These are phyloP conservation scores for Capitulum mitella DNA, from an alignment of 2,888 invertebrate species.

Conservation along the genomic window DNA sequence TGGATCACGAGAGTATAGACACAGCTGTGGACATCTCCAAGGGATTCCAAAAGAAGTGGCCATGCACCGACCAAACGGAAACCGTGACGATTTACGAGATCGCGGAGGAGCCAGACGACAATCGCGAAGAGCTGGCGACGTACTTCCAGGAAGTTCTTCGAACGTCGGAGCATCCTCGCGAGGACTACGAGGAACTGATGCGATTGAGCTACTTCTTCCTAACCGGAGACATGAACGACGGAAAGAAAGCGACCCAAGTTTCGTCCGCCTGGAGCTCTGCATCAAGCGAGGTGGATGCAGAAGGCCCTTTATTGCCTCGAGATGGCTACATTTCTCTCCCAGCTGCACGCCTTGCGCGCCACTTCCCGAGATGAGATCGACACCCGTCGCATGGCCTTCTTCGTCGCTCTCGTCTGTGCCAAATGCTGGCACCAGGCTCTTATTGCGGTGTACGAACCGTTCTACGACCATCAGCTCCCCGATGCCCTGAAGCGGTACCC, in stretches of 20 bases:
- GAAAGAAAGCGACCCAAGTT: not conserved
- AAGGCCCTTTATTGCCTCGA: not conserved
- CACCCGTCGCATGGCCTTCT: not conserved
- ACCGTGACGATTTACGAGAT: not conserved
- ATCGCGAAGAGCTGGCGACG: not conserved
- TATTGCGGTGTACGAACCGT: too few relatives aligned
- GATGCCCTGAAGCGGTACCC: not conserved
- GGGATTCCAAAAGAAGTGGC: not conserved
- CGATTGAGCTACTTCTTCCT: not conserved
- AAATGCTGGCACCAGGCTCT: too few relatives aligned
- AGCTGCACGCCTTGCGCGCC: not conserved
- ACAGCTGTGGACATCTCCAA: not conserved
- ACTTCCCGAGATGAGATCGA: not conserved
- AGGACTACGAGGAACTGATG: constrained; percentile 1
- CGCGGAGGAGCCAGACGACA: not conserved
- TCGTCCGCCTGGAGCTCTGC: not conserved
- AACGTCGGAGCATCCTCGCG: not conserved
- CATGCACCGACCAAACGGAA: not conserved
- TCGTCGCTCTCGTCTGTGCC: not conserved
- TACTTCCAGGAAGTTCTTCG: not conserved
- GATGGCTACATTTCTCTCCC: not conserved
- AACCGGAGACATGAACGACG: not conserved
- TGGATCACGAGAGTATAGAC: not conserved
- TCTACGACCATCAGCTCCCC: too few relatives aligned
- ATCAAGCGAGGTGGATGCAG: not conserved